Base-by-base conservation (phyloP, 92 coral and sea anemone species). In the Porites lobata region DNA sequence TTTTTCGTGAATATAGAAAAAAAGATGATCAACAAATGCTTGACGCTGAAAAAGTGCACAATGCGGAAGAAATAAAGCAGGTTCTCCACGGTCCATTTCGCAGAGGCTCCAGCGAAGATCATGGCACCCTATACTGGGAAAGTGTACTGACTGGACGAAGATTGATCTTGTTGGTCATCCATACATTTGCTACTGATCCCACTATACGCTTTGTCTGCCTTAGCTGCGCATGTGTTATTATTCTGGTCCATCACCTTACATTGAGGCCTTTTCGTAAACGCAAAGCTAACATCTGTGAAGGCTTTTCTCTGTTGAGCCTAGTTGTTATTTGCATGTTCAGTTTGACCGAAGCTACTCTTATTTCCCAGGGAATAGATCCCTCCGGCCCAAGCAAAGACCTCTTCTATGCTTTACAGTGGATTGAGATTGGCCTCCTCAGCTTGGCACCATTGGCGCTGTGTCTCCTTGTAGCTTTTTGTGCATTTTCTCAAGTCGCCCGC, bases 31-130 rank as follows among this genome's bases (percentile, higher is more conserved):
- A 53, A 32, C 18, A 50, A 11, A 8, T 21, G 11, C n/a, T 12
- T 10, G 0, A 18, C 0, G 18, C 17, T 4, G 56, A 1, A 3
- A 56, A 78, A 47, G 72, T 50, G 24, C 47, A 85, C 29, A 69
- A 61, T 59, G 51, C 32, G 11, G 86, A 82, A 12, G 86, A 76
- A 32, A 80, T 76, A 11, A 79, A 67, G 29, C 50, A 68, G 71
- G 69, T 82, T 62, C 88, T 88, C 52, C 67, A 78, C 54, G 91
- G 64, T 9, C 91, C 91, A 20, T 88, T 82, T 38, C 78, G 87
- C 24, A 17, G 17, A 79, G 71, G 86, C 9, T 22, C 53, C 24
- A 77, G 51, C 8, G 81, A 64, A 0, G 29, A 24, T 38, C 50
- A 72, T 8, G 87, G 87, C 0, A 62, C 80, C 0, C 72, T 87